Base-by-base conservation (phyloP, 2,113 vertebrate genomes). In the Strix uralensis region DNA sequence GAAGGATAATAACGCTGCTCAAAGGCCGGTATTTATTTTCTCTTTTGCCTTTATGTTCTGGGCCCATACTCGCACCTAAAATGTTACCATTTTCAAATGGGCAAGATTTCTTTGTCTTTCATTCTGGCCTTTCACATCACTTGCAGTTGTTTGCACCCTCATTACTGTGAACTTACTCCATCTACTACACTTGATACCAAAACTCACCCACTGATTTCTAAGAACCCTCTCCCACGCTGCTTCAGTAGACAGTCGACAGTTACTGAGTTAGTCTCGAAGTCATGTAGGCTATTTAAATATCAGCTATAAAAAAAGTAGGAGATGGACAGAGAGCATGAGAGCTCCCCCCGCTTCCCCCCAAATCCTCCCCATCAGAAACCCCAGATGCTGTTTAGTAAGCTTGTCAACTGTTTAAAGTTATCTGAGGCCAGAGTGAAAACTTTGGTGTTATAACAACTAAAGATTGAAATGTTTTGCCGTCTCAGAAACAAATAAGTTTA, bases 321-420 rank as follows among this genome's bases (percentile, higher is more conserved):
- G 42, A 44, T 4, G 19, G 34, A 55, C 32, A 79, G 34, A 94
- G 30, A 72, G 15, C 15, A 70, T 16, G 19, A 86, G 44, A 84
- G 9, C 16, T 81, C 3, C 14, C 8, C 10, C 23, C 3, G 0
- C 25, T 55, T 12, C 7, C 55, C 5, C 3, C 38, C 5, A 55
- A 36, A 81, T 34, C 49, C 30, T 61, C 40, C n/a, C 52, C 32
- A 54, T 23, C 36, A 79, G 19, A 86, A 74, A 58, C 32, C 17
- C 18, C 40, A 61, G 40, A 81, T 49, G 34, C 63, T 63, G 25
- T 72, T 89, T 72, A 58, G 17, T 36, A 61, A 79, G 13, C 29
- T 86, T 81, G 70, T 80, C 25, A 42, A 44, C 12, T 54, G 38
- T 55, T 79, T 63, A n/a, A 79, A 44, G 9, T 82, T 61, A 52